phyloP scores from a whole-genome alignment of 2,888 invertebrate genomes.

The Branchellion lobata region DNA sequence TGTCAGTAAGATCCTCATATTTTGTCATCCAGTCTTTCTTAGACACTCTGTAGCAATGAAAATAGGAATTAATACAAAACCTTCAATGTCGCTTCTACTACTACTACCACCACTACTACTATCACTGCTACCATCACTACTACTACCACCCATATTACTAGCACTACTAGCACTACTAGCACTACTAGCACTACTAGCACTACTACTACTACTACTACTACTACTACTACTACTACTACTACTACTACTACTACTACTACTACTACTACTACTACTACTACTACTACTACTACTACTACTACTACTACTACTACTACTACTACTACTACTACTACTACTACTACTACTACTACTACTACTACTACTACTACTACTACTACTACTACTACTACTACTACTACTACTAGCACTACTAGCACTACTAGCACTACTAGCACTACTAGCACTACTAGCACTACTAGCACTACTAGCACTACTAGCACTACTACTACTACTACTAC shows the following conservation, averaged over 20 bases:
- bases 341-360: slow-evolving; percentile 29
- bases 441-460: slow-evolving; percentile 32
- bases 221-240: slow-evolving; percentile 38
- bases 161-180: not conserved
- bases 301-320: slow-evolving; percentile 36
- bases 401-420: slow-evolving; percentile 23
- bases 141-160: too few relatives aligned
- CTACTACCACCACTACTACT: too few relatives aligned
- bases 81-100: too few relatives aligned
- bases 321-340: slow-evolving; percentile 32
- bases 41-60: slow-evolving; percentile 73
- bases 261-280: slow-evolving; percentile 36
- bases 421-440: slow-evolving; percentile 32
- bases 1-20: slow-evolving; percentile 86
- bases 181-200: too few relatives aligned
- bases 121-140: too few relatives aligned
- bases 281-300: slow-evolving; percentile 36
- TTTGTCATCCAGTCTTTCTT: slow-evolving; percentile 84
- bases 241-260: slow-evolving; percentile 38
- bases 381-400: slow-evolving; percentile 31
- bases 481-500: slow-evolving; percentile 35
- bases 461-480: slow-evolving; percentile 19
- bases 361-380: slow-evolving; percentile 29
- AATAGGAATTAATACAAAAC: too few relatives aligned
- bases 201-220: slow-evolving; percentile 37